phyloP scores from a whole-genome alignment of 1,140 invertebrate genomes.

The Drosophila jambulina region DNA sequence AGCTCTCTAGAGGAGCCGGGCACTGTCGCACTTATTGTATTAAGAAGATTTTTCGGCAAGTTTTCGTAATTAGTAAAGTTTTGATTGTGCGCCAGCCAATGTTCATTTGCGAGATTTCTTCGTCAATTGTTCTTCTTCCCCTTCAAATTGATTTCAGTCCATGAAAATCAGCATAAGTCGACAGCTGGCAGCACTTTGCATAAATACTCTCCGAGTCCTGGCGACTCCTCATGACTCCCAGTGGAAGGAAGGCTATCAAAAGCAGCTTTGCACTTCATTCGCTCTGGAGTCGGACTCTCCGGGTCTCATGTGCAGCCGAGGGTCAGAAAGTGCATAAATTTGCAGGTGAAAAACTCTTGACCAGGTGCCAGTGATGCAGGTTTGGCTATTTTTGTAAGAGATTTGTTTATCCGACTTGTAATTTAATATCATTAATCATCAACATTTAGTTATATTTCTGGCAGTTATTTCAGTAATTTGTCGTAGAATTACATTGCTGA shows the following conservation, averaged over 20 bases:
- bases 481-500: neutral
- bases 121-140: constrained; percentile 13
- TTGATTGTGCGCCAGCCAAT: constrained; percentile 68
- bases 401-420: no score
- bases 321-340: constrained; percentile 75
- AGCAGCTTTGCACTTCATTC: constrained; percentile 77
- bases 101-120: constrained; percentile 59
- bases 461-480: neutral
- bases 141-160: constrained; percentile 66
- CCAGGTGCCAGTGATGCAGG: neutral
- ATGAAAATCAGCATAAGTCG: constrained; percentile 73
- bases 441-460: neutral
- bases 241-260: constrained; percentile 51
- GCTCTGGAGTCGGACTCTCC: constrained; percentile 13
- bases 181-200: constrained; percentile 71
- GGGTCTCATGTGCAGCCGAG: constrained; percentile 41
- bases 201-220: constrained; percentile 48
- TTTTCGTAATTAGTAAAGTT: constrained; percentile 83
- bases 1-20: neutral
- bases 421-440: neutral
- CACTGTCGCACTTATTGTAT: constrained; percentile 76
- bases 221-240: constrained; percentile 21
- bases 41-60: constrained; percentile 81
- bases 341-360: constrained; percentile 16
- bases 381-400: neutral